A percentile compares a stretch with the other conserved stretches of the same genome.
phyloP scores from a whole-genome alignment of 2,888 invertebrate species.

The Boloria euphrosyne region DNA sequence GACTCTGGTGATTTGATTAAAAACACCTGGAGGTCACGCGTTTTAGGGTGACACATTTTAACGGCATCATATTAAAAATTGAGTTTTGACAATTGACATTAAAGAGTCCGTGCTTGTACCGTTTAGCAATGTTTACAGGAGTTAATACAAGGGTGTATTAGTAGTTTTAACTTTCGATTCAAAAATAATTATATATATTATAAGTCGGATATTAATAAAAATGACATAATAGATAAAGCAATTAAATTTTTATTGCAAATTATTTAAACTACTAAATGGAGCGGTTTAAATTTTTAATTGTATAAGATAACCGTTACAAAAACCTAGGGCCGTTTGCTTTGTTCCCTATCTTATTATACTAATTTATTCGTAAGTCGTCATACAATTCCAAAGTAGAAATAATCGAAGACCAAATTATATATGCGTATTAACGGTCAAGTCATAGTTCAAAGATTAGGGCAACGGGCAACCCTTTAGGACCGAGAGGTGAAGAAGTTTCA shows the following conservation, averaged over 20 bases:
- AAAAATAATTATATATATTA: too few species aligned
- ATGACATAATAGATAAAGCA: neutral
- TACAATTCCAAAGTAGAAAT: conserved; percentile 74
- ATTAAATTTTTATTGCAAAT: neutral
- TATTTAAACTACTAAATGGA: neutral
- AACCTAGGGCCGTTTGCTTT: conserved; percentile 71
- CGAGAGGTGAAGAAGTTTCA: conserved; percentile 71
- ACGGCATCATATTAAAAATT: too few species aligned
- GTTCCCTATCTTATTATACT: conserved; percentile 78
- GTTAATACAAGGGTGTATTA: too few species aligned
- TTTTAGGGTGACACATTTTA: conserved; percentile 1
- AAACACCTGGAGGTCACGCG: conserved; percentile 32
- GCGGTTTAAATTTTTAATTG: conserved; percentile 5
- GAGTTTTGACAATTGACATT: too few species aligned
- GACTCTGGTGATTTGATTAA: conserved; percentile 48
- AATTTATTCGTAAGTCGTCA: conserved; percentile 79
- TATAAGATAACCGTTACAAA: conserved; percentile 76
- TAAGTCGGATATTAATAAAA: too few species aligned
- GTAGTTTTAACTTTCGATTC: too few species aligned
- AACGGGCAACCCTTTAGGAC: conserved; percentile 74
- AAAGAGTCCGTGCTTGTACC: too few species aligned
- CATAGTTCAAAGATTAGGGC: conserved; percentile 83
- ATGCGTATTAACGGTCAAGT: conserved; percentile 83
- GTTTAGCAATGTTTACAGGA: too few species aligned
- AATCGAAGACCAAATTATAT: conserved; percentile 81